Base-by-base conservation (phyloP, 2,113 vertebrate species). In the Chaenocephalus aceratus region DNA sequence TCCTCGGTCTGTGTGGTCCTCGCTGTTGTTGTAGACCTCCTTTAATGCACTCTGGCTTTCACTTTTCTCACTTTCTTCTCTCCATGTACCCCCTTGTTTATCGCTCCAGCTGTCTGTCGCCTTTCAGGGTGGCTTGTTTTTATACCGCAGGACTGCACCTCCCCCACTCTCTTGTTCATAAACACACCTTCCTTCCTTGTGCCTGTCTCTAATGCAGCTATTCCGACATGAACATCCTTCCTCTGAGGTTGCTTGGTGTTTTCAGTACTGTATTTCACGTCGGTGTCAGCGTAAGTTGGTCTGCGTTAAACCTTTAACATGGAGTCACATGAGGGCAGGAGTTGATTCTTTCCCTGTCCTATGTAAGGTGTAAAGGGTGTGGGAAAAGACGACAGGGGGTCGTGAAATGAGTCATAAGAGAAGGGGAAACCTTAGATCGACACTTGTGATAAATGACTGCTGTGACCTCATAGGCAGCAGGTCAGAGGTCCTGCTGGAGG, bases 371-470 rank as follows among this genome's bases (percentile, higher is more conserved):
- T 16, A 49, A 52, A 56, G 54, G 5, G 45, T 67, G 61, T 68
- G 74, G 56, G 58, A 79, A 79, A 81, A 81, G 61, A 49, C 14
- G 30, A 63, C 11, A 11, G 67, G 56, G 59, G 34, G 63, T 56
- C 41, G 13, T 52, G 58, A 78, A 62, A 67, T 65, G 80, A 83
- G 81, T 70, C 75, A 85, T 58, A 46, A 65, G 77, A 64, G 70
- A 79, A 69, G 56, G 71, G 52, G 81, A 80, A 75, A 86, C 80
- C 74, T 72, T 75, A 88, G 63, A 77, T 0, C 2, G 77, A 82
- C 80, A 72, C 57, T 65, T 74, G 60, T 90, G 88, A 89, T 78
- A 44, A 88, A 89, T 66, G 68, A 71, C 46, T 80, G 76, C 79
- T 69, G 51, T 90, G 90, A 92, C 80, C 84, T 91, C 77, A 51